Evolutionary conservation across 1,140 invertebrate species (phyloP).

Genomic region (Popillia japonica): DNA sequence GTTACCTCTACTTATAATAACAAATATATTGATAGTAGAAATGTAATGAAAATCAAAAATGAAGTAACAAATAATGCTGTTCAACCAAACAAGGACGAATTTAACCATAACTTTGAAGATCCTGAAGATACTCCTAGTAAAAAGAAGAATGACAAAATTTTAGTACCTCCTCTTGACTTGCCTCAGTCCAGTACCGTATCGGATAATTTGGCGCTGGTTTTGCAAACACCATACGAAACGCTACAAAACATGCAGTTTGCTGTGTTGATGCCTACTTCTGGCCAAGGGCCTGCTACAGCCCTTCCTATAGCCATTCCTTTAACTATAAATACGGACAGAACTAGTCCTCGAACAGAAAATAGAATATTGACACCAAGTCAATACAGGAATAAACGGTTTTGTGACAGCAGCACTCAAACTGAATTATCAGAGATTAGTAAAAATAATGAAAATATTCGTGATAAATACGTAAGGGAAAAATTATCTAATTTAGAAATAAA

Average conservation of each 20-base stretch:
- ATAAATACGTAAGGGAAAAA: conserved; percentile 56
- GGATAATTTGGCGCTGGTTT: conserved; percentile 56
- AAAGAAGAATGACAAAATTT: conserved; percentile 18
- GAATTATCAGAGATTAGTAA: conserved; percentile 49
- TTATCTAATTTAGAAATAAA: conserved; percentile 53
- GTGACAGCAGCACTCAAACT: conserved; percentile 75
- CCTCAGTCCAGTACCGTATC: conserved; percentile 19
- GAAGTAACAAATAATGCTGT: background rate
- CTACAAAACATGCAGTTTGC: conserved; percentile 64
- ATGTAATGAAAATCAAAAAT: conserved; percentile 18
- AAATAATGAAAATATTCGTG: conserved; percentile 44
- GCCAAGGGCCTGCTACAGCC: conserved; percentile 38
- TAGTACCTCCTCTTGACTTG: conserved; percentile 7
- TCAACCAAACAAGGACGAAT: background rate
- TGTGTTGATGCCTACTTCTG: conserved; percentile 64
- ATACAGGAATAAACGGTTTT: conserved; percentile 63
- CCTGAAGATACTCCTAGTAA: background rate
- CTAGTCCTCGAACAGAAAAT: conserved; percentile 58
- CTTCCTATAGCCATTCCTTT: conserved; percentile 50
- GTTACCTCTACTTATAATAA: background rate
- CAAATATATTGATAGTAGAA: conserved; percentile 9
- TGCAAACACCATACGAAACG: conserved; percentile 60
- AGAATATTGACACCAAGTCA: conserved; percentile 70
- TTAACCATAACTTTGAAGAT: background rate
- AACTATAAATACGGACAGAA: conserved; percentile 43